Evolutionary conservation across 2,797 vertebrate genomes (phyloP), one percentile per base, ranked within the genome.

Genomic region (Poliocrania exsul): DNA sequence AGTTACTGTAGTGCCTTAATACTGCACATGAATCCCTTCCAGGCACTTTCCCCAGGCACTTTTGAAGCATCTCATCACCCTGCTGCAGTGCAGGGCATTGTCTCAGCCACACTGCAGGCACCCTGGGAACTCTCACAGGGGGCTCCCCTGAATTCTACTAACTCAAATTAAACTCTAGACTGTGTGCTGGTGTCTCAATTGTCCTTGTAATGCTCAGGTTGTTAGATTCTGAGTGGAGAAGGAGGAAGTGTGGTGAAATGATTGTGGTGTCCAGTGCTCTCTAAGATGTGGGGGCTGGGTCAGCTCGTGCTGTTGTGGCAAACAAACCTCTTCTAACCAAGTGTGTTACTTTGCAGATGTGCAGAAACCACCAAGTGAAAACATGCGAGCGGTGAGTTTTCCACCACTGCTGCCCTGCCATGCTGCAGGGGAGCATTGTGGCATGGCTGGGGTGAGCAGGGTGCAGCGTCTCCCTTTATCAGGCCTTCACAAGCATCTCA

Each of bases 301-400:
- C 57, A 57, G 42, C 25, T 86, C 11, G 26, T 0, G 0, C 26
- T 65, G 13, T 38, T 49, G 56, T 72, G 40, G 16, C 33, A 40
- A 5, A 7, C 18, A 82, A 61, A 5, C 38, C 47, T 44, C 51
- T 84, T 75, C 57, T 95, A 85, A 97, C 56, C 35, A 60, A 86
- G n/a, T 0, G 2, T 83, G 23, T 95, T 92, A 26, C 51, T 85
- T 96, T 88, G 60, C 94, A 97, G 97, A 50, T 85, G 67, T 44
- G 40, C 80, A 73, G 80, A 94, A 93, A 85, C 65, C 85, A 51
- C 82, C 9, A 4, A 75, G 51, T 53, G 86, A 92, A 91, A 95
- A 93, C 1, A 3, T 1, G 2, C 37, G 42, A 47, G 54, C 0
- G 88, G 96, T 97, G 89, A 97, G 97, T 96, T 88, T 87, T 93